Conservation (phyloP, 2,888 invertebrate species). For the Sicus ferrugineus region DNA sequence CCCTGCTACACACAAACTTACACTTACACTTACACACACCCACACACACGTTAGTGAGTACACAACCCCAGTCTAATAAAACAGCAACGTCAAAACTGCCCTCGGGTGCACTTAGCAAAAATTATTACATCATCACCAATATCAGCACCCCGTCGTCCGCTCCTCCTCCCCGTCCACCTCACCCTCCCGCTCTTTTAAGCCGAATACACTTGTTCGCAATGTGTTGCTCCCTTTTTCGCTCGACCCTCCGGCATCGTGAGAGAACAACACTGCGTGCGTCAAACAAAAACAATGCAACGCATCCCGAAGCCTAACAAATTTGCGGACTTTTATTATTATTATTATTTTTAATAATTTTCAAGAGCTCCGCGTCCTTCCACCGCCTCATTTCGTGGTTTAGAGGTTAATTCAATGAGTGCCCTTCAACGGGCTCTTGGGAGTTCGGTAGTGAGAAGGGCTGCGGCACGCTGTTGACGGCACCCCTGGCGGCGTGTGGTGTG, state of each 20-base stretch:
- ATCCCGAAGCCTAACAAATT: background rate
- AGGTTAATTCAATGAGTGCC: slow-evolving; percentile 22
- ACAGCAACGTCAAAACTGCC: slow-evolving; percentile 39
- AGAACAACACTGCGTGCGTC: slow-evolving; percentile 22
- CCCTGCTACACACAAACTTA: slow-evolving; percentile 40
- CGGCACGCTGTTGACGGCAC: background rate
- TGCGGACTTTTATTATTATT: slow-evolving; percentile 8
- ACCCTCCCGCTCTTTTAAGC: background rate
- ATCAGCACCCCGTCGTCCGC: background rate
- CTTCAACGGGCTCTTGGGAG: background rate
- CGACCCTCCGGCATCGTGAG: background rate
- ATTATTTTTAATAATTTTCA: slow-evolving; percentile 29
- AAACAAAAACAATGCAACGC: slow-evolving; percentile 13
- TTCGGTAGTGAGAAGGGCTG: background rate
- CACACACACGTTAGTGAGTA: background rate
- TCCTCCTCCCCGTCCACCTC: background rate
- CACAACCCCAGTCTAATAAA: background rate
- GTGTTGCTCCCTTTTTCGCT: background rate
- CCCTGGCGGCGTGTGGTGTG: background rate
- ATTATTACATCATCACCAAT: slow-evolving; percentile 19
- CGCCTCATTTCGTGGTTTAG: slow-evolving; percentile 8
- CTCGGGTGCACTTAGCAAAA: slow-evolving; percentile 37
- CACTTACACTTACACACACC: slow-evolving; percentile 30
- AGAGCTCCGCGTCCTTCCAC: slow-evolving; percentile 3
- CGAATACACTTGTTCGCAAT: slow-evolving; percentile 7